phyloP scores from a whole-genome alignment of 2,888 invertebrate species.

The Agrotis clavis region DNA sequence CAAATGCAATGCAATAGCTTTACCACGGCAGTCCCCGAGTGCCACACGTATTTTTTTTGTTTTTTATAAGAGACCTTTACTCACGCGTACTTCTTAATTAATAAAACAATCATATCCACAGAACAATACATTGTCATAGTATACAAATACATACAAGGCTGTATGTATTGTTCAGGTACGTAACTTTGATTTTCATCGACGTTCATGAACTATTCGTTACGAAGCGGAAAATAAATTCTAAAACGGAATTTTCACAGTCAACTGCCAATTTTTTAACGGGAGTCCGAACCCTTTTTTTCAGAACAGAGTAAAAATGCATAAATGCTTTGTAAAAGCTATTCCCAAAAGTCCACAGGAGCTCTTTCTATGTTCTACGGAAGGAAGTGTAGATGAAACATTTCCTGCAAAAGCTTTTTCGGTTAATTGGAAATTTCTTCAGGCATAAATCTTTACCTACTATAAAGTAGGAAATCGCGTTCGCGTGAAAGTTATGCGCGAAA shows the following conservation, averaged over 20 bases:
- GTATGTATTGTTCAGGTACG: background rate
- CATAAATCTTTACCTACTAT: slow-evolving; percentile 16
- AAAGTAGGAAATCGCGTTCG: background rate
- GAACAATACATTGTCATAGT: background rate
- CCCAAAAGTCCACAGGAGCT: slow-evolving; percentile 1
- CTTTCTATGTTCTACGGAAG: slow-evolving; percentile 1
- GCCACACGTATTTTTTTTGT: too few relatives aligned
- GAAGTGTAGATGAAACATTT: background rate
- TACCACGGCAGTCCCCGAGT: too few relatives aligned
- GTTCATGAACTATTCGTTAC: background rate
- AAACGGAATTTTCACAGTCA: slow-evolving; percentile 7
- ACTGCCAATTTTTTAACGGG: background rate
- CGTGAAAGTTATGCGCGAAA: too few relatives aligned
- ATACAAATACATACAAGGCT: too few relatives aligned
- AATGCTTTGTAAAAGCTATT: slow-evolving; percentile 31
- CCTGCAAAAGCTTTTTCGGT: slow-evolving; percentile 1
- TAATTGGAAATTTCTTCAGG: background rate
- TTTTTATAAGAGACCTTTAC: too few relatives aligned
- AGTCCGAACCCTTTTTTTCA: slow-evolving; percentile 2
- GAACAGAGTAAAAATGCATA: slow-evolving; percentile 9
- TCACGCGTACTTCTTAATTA: background rate
- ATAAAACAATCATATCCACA: background rate
- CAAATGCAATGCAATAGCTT: too few relatives aligned
- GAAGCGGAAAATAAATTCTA: slow-evolving; percentile 12
- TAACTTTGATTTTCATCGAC: background rate